phyloP scores from a whole-genome alignment of 2,888 invertebrate genomes.

The Drosophila pegasa region DNA sequence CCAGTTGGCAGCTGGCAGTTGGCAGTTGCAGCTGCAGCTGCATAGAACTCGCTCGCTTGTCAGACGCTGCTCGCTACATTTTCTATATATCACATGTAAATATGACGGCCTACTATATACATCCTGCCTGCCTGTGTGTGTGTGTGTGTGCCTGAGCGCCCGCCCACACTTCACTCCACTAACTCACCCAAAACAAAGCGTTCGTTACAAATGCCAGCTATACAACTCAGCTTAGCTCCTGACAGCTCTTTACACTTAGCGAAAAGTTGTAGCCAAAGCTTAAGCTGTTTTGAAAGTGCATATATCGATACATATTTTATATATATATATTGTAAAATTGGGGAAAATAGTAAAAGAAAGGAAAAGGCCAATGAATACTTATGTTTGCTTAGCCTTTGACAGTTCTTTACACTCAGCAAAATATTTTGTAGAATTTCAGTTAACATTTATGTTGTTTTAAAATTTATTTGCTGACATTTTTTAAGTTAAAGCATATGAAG shows the following conservation, averaged over 20 bases:
- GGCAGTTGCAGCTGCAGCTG: slow-evolving; percentile 32
- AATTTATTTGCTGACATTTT: neutral
- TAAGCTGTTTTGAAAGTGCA: neutral
- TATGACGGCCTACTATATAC: slow-evolving; percentile 46
- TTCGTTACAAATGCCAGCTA: slow-evolving; percentile 42
- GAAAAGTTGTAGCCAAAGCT: neutral
- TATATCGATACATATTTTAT: neutral
- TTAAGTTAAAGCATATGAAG: neutral
- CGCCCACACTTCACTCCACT: neutral
- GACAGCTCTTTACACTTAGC: slow-evolving; percentile 11
- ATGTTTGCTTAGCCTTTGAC: neutral
- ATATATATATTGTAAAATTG: neutral
- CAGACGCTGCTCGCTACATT: slow-evolving; percentile 40
- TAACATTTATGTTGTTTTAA: neutral
- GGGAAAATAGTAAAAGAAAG: too few relatives aligned
- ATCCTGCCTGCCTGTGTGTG: slow-evolving; percentile 4
- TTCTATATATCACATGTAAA: slow-evolving; percentile 73
- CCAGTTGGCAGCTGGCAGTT: slow-evolving; percentile 34
- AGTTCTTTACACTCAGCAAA: neutral
- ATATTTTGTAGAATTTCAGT: neutral
- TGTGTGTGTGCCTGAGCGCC: too few relatives aligned
- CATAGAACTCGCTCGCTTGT: slow-evolving; percentile 28
- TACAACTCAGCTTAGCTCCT: slow-evolving; percentile 60
- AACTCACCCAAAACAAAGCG: slow-evolving; percentile 10
- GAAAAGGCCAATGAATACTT: too few relatives aligned